Evolutionary conservation across 2,113 vertebrate genomes (phyloP), one percentile per base, ranked within the genome.

Genomic region (Ursus arctos): DNA sequence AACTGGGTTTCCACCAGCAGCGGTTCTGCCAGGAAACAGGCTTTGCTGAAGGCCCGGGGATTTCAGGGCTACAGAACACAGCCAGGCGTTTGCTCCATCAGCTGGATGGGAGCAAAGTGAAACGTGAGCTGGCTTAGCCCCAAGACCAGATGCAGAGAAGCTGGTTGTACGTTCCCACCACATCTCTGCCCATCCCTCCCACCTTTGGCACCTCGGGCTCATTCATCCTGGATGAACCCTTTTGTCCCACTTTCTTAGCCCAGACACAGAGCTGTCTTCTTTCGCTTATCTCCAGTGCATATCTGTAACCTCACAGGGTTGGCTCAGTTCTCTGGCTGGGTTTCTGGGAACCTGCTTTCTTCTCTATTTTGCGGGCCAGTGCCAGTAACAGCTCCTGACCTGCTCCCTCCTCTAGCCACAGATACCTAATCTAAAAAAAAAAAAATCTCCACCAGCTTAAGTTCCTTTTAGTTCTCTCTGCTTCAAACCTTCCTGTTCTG

Each of bases 341-440:
- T 91, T 81, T 69, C 96, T 16, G 61, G 77, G 51, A 88, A 85
- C 9, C 36, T 71, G 74, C 28, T 94, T 90, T 94, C 88, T 94
- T 26, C n/a, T 92, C 69, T 65, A 1, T 76, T 61, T 82, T 94
- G 80, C 12, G 28, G 67, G 31, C 31, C 71, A 81, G 4, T 22
- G 18, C 49, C 63, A 43, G 19, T 13, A 19, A 33, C 65, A 85
- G 51, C 51, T 59, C 16, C 65, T 55, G 49, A 47, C 15, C 26
- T 2, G 51, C 19, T 26, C 40, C 18, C 24, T 22, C 47, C 43
- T 83, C 7, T 33, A 43, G 49, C 53, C 69, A 79, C 6, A 33
- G 28, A 92, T 61, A 43, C 24, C 28, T 71, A 77, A 83, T 57
- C 94, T 86, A 4, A 33, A 11, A 47, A 84, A 36, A 36, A 36